Conservation (phyloP, 2,888 invertebrate genomes). For the Cheilosia scutellata region DNA sequence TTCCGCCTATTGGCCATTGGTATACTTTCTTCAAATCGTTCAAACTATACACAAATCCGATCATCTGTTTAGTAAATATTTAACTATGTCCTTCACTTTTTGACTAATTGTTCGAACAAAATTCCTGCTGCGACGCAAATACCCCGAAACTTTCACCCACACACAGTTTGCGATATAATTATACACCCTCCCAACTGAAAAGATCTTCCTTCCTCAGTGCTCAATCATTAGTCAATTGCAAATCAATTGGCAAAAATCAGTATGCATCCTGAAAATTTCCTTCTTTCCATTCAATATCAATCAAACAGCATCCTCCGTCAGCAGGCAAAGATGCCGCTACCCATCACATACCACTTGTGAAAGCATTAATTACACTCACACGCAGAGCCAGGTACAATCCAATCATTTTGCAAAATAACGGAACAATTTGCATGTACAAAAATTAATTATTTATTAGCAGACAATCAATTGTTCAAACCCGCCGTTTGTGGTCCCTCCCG, state of each 20-base stretch:
- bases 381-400: not conserved
- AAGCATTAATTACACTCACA: constrained; percentile 63
- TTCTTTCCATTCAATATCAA: constrained; percentile 65
- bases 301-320: constrained; percentile 51
- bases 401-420: constrained; percentile 48
- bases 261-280: constrained; percentile 50
- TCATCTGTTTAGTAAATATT: too few species aligned
- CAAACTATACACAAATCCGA: too few species aligned
- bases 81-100: too few species aligned
- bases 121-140: too few species aligned
- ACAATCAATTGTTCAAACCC: constrained; percentile 39
- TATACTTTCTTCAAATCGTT: too few species aligned
- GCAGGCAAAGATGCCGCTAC: constrained; percentile 39
- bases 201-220: constrained; percentile 49
- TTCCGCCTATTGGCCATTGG: too few species aligned
- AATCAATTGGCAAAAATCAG: constrained; percentile 47
- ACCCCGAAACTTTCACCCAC: constrained; percentile 48
- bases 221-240: constrained; percentile 68
- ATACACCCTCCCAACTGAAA: constrained; percentile 19
- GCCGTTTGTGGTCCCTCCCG: not conserved
- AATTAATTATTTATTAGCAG: constrained; percentile 68
- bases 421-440: constrained; percentile 60
- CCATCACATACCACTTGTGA: constrained; percentile 57
- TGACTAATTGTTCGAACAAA: too few species aligned
- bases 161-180: constrained; percentile 4